Percentiles rank a stretch among this genome's conserved stretches.
phyloP scores from a whole-genome alignment of 2,113 vertebrate genomes.

The Casuarius casuarius region DNA sequence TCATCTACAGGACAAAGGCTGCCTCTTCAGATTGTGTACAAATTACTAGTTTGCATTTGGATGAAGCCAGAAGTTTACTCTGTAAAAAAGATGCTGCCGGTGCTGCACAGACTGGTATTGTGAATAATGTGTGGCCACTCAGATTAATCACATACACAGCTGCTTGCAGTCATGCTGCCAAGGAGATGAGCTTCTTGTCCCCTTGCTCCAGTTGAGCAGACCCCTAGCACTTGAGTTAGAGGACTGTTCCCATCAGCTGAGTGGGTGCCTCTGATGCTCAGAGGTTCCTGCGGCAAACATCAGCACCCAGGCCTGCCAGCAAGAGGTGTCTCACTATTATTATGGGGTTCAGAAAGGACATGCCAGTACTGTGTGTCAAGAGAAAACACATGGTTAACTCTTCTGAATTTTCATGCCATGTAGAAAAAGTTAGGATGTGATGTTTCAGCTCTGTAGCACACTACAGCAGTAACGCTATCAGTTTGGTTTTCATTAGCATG shows the following conservation, averaged over 20 bases:
- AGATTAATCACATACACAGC: background rate
- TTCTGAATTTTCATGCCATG: background rate
- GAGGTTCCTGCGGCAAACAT: background rate
- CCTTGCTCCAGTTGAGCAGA: background rate
- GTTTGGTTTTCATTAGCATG: too few species aligned
- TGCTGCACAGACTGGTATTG: background rate
- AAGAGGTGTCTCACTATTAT: background rate
- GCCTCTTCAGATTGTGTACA: background rate
- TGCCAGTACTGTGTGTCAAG: background rate
- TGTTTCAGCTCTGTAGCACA: background rate
- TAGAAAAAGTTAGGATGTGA: background rate
- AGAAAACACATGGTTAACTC: background rate
- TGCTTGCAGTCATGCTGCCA: background rate
- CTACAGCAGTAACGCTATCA: too few species aligned
- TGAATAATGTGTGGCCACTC: background rate
- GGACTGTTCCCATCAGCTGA: too few species aligned
- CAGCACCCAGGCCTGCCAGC: background rate
- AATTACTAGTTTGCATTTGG: background rate
- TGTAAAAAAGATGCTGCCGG: background rate
- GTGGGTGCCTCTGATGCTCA: background rate
- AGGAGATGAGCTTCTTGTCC: background rate
- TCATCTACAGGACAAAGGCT: background rate
- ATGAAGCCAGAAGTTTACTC: background rate
- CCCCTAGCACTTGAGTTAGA: background rate
- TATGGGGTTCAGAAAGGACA: background rate